Conservation (phyloP, 2,113 vertebrate genomes). For the Odobenus rosmarus region DNA sequence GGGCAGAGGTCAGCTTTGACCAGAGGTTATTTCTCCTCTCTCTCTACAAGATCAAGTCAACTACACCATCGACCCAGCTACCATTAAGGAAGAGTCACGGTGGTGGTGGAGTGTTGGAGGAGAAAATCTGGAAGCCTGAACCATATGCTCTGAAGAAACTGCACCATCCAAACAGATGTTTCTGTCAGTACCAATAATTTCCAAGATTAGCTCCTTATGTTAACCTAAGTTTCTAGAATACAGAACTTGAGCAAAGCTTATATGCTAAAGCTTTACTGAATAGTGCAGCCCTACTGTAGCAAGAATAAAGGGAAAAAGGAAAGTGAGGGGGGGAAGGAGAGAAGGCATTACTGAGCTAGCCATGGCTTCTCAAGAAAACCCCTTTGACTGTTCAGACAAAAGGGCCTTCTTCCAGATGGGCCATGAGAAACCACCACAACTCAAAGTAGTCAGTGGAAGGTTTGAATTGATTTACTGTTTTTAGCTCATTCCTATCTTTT, state of each 20-base stretch:
- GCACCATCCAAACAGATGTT: background rate
- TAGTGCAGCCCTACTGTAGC: background rate
- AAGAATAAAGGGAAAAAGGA: background rate
- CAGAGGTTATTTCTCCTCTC: background rate
- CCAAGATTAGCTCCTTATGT: background rate
- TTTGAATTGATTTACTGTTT: background rate
- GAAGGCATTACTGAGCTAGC: background rate
- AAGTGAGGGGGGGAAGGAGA: background rate
- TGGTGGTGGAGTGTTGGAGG: background rate
- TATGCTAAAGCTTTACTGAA: background rate
- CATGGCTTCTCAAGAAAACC: background rate
- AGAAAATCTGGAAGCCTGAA: background rate
- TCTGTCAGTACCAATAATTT: background rate
- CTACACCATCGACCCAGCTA: background rate
- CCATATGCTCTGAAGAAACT: background rate
- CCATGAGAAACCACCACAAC: background rate
- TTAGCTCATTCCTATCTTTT: background rate
- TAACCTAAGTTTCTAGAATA: slow-evolving; percentile 17
- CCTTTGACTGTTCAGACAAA: background rate
- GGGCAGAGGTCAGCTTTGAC: background rate
- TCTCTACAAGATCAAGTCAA: background rate
- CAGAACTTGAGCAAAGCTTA: background rate
- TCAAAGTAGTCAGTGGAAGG: background rate
- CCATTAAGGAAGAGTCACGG: background rate
- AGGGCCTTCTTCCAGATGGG: background rate